Base-by-base conservation (phyloP, 2,113 vertebrate species). In the Myotis yumanensis region DNA sequence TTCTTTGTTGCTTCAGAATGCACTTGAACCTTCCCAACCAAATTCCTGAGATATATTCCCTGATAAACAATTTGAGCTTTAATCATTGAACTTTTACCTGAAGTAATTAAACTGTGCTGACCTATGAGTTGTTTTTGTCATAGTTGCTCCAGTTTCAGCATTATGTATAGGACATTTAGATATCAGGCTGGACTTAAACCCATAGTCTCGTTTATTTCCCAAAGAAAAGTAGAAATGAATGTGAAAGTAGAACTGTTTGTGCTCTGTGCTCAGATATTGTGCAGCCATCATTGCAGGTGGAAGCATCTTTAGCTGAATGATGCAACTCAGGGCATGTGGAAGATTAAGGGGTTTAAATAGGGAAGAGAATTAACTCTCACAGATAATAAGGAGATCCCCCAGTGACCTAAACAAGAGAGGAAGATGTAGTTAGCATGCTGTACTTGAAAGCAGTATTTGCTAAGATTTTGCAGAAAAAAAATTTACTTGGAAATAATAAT, bases 401-500 rank as follows among this genome's bases (percentile, higher is more conserved):
- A 76, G 28, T 88, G 30, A 77, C 11, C 75, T 59, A 77, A 30
- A 28, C 77, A 59, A 66, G 32, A 54, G 10, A 89, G 28, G 12
- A 93, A 71, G 6, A 20, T 32, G 52, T 80, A 71, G 17, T 86
- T 92, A 32, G 72, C n/a, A 48, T 18, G 2, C 14, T 62, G 12
- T 79, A 32, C 57, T 68, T 83, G 71, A 80, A 83, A 93, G 20
- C 15, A 22, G 5, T 28, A 23, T 69, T 95, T 82, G 37, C 48
- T 69, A 59, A 92, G n/a, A 37, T 75, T 77, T 79, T 89, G 16
- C 6, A 84, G 37, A 22, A n/a, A 73, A 73, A 89, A 90, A 73
- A 51, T 46, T 77, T 89, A 89, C 35, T 81, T 96, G 57, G 52
- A 92, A 91, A 84, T 85, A 76, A 64, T 81, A 15, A 90, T 71